Evolutionary conservation across 2,113 vertebrate genomes (phyloP), one percentile per base, ranked within the genome.

Genomic region (Boulengeromyrus knoepffleri): DNA sequence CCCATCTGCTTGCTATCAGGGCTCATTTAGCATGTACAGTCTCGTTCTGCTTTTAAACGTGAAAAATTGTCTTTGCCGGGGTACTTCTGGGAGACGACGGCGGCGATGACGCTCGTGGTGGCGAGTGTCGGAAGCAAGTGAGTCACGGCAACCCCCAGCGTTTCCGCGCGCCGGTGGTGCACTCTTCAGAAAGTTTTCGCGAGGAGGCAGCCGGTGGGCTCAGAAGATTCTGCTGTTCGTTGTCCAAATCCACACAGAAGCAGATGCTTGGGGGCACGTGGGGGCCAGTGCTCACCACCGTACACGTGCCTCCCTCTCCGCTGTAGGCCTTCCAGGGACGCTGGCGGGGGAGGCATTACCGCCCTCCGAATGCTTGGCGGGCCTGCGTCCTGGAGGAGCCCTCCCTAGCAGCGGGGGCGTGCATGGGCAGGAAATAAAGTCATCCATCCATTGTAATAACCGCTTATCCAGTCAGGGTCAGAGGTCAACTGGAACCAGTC

Each of bases 181-280:
- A 46, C 47, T 62, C 52, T 85, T 62, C 80, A 83, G 36, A 56
- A 77, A 62, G 58, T 74, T 88, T 87, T 85, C 5, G 85, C 84
- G 74, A 49, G 56, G 87, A 50, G 50, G 52, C 31, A 50, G 90
- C 52, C 53, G 52, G 77, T 42, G 39, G 24, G 70, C 50, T 80
- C 50, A 85, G 49, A 62, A 66, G 46, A 49, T 50, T 45, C 70
- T 21, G 31, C 89, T 52, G 91, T 92, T 93, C 92, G 42, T 90
- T 70, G 56, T 91, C 85, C 46, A 87, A 91, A 88, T 90, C 91
- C 83, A 87, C 91, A 86, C 91, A 89, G 70, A 90, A 92, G 91
- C 90, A 92, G 91, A 90, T 93, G 91, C 88, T 83, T 1, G 90
- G 39, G 49, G 36, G 42, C 27, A 84, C 39, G 90, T 85, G 46